phyloP scores from a whole-genome alignment of 1,140 invertebrate species.

The Drosophila seguyi region DNA sequence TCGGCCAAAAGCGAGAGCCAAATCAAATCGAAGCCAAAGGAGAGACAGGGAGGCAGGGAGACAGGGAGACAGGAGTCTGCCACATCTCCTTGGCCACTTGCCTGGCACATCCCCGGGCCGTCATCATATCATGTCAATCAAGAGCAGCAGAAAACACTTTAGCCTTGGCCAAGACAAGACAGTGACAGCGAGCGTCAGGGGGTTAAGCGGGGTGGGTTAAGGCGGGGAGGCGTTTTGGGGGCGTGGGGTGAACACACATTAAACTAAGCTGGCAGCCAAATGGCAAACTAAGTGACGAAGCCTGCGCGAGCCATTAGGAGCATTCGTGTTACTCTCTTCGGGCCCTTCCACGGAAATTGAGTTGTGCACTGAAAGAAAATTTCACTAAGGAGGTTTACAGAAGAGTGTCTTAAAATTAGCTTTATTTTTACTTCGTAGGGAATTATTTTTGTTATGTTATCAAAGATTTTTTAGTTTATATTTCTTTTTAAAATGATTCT shows the following conservation, averaged over 20 bases:
- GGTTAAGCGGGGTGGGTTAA: not conserved
- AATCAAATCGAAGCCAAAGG: conserved; percentile 29
- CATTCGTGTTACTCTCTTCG: conserved; percentile 17
- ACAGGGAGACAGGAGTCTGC: no score
- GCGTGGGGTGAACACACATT: conserved; percentile 45
- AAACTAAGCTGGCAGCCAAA: conserved; percentile 75
- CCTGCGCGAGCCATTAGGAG: conserved; percentile 51
- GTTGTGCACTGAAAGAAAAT: conserved; percentile 26
- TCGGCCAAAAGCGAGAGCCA: conserved; percentile 21
- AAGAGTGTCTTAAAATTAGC: no score
- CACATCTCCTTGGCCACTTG: no score
- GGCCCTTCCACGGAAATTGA: conserved; percentile 18
- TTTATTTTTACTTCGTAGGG: fast-evolving
- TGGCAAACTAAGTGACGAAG: conserved; percentile 66
- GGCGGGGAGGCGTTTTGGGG: not conserved
- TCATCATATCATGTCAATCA: conserved; percentile 73
- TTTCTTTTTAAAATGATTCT: not conserved
- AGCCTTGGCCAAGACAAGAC: conserved; percentile 29
- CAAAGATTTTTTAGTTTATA: not conserved
- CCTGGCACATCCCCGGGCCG: no score
- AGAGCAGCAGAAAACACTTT: conserved; percentile 66
- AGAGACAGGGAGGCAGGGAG: no score
- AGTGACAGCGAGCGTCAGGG: not conserved
- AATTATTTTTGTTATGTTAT: no score
- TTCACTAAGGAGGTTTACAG: no score